Percentiles rank a stretch among this genome's conserved stretches.
phyloP scores from a whole-genome alignment of 2,113 vertebrate species.

The Noctilio leporinus region DNA sequence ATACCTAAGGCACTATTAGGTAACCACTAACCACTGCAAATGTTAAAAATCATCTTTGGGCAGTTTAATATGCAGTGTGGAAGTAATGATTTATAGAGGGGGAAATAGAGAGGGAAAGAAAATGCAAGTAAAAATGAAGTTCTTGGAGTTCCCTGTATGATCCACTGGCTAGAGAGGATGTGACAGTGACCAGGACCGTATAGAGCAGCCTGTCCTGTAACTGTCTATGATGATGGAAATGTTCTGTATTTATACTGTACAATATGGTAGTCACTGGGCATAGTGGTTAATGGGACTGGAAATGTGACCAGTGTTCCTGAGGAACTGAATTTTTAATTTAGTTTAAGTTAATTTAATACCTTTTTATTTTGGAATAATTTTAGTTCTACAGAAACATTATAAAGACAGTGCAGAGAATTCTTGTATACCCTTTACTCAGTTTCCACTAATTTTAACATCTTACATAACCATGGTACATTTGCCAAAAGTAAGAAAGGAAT shows the following conservation, averaged over 20 bases:
- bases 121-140: neutral
- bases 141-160: rapidly evolving
- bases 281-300: neutral
- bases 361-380: neutral
- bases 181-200: too few relatives aligned
- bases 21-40: neutral
- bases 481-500: neutral
- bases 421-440: neutral
- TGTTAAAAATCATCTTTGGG: neutral
- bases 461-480: neutral
- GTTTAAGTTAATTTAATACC: neutral
- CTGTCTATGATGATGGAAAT: neutral
- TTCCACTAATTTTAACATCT: neutral
- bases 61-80: neutral
- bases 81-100: neutral
- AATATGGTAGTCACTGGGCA: rapidly evolving
- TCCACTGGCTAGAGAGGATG: neutral
- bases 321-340: neutral
- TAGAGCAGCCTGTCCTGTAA: too few relatives aligned
- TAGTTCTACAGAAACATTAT: neutral
- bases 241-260: rapidly evolving
- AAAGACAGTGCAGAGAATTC: neutral
- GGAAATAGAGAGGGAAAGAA: neutral
- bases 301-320: neutral
- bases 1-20: neutral